These are phyloP conservation scores for Coilia nasus DNA, from an alignment of 2,797 vertebrate species.

Conservation along the genomic window DNA sequence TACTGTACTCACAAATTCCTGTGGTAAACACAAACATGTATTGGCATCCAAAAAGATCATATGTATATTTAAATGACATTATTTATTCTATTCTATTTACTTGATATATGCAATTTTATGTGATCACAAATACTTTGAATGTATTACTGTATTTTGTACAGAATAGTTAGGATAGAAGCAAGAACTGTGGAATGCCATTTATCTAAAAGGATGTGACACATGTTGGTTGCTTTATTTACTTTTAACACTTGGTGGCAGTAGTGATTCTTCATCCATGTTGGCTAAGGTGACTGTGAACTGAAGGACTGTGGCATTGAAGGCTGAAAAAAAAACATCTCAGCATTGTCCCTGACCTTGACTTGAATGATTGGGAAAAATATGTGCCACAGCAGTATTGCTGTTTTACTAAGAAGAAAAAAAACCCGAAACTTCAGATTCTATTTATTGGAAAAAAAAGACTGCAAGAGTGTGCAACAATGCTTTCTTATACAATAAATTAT, in stretches of 20 bases:
- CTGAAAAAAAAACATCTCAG: not conserved
- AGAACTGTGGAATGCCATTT: not conserved
- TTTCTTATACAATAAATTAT: slow-evolving; percentile 16
- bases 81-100: too few relatives aligned
- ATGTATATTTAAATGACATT: not conserved
- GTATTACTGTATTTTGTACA: too few relatives aligned
- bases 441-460: slow-evolving; percentile 19
- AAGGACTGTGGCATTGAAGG: not conserved
- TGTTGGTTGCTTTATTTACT: not conserved
- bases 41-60: too few relatives aligned
- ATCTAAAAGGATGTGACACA: not conserved
- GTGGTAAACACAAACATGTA: not conserved
- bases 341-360: slow-evolving; percentile 3
- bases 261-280: not conserved
- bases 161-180: not conserved
- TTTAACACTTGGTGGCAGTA: slow-evolving; percentile 1
- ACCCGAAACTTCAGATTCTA: slow-evolving; percentile 6
- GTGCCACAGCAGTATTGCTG: not conserved
- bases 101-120: too few relatives aligned
- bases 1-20: not conserved
- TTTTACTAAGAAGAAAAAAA: not conserved
- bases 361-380: not conserved
- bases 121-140: too few relatives aligned
- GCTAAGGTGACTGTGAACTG: not conserved
- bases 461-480: not conserved